Evolutionary conservation across 2,797 vertebrate species (phyloP).

Genomic region (Pterois miles): DNA sequence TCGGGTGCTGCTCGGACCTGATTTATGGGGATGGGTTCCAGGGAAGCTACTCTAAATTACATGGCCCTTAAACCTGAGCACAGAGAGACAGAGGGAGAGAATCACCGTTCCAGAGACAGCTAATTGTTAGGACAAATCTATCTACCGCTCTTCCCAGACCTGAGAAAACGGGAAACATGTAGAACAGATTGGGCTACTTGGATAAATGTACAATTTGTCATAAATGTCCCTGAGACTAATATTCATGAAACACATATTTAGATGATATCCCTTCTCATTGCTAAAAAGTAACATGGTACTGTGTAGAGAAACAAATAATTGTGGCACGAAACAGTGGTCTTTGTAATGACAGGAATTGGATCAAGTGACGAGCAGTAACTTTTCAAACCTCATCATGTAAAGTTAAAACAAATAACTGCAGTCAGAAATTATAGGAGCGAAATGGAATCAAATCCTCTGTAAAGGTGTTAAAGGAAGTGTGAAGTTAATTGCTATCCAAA

Average conservation of each 20-base stretch:
- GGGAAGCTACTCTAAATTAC: conserved; percentile 85
- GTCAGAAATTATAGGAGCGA: neutral
- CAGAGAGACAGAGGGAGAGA: conserved; percentile 50
- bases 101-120: conserved; percentile 75
- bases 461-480: conserved; percentile 29
- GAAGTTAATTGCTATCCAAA: conserved; percentile 27
- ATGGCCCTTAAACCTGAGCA: conserved; percentile 79
- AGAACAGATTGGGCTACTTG: conserved; percentile 49
- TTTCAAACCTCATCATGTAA: neutral
- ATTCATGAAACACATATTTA: neutral
- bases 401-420: neutral
- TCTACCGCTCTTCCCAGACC: conserved; percentile 59
- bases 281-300: neutral
- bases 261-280: neutral
- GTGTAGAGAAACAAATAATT: neutral
- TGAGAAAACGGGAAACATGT: conserved; percentile 61
- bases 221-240: conserved; percentile 17
- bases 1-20: conserved; percentile 81
- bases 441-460: conserved; percentile 6
- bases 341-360: neutral
- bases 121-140: conserved; percentile 82
- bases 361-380: neutral
- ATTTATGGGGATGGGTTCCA: conserved; percentile 87
- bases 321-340: neutral
- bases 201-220: conserved; percentile 71